Base-by-base conservation (phyloP, 2,113 vertebrate genomes). In the Clupea harengus region DNA sequence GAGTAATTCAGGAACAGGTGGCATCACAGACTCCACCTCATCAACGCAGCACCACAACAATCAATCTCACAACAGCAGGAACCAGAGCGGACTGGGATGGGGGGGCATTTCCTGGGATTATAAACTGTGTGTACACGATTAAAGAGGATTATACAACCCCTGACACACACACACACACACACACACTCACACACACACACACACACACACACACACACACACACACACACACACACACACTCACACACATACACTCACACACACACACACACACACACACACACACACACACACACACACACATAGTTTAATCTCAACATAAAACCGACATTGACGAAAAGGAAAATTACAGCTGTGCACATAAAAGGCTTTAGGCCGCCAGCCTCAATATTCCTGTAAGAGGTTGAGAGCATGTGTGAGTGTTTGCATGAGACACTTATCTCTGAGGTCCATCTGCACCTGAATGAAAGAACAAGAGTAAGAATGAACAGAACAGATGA, bases 321-420 rank as follows among this genome's bases (percentile, higher is more conserved):
- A 84, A 89, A 84, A 85, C 44, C 83, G 92, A 93, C 83, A 92
- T 92, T 93, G 47, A 89, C 45, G 78, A 90, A 84, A 18, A 89
- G 87, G 4, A 86, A 52, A 82, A 90, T 86, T 22, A 4, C 20
- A 82, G 45, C 25, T 8, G 8, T 20, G 49, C 22, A 22, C 0
- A 81, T n/a, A 11, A 25, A n/a, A 44, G 50, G 67, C 78, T 83
- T 82, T 47, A 85, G 32, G 5, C 13, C 1, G 45, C 5, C 49
- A 57, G 84, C 84, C 45, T 50, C 82, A 8, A 25, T 9, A 20
- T 78, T n/a, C 4, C 11, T 45, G 45, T 82, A 82, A 25, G n/a
- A 67, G 6, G 2, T 39, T 39, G 39, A 39, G 39, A 39, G 39
- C 39, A 39, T 39, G 39, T 1, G 39, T 39, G 39, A 39, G 60